Conservation (phyloP, 2,888 invertebrate species). For the Cancer borealis region DNA sequence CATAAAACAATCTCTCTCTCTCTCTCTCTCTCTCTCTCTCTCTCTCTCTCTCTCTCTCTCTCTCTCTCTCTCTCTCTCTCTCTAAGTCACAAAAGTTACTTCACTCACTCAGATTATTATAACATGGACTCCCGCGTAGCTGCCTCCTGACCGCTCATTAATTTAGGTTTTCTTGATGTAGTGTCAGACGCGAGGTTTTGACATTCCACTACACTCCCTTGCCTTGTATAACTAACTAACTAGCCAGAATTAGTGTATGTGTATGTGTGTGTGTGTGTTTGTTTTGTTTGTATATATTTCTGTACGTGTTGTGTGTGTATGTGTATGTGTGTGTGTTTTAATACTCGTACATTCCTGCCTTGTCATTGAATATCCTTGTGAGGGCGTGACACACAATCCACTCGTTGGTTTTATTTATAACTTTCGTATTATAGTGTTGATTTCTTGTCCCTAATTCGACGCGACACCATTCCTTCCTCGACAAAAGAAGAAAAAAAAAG, state of each 20-base stretch:
- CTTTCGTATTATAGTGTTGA: background rate
- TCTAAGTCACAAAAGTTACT: background rate
- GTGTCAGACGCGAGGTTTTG: background rate
- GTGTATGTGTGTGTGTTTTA: constrained; percentile 35
- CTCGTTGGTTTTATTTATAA: background rate
- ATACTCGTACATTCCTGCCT: constrained; percentile 13
- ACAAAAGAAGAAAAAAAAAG: background rate
- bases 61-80: background rate
- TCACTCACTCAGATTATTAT: background rate
- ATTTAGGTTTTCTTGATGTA: background rate
- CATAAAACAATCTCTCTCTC: constrained; percentile 22
- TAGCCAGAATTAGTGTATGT: background rate
- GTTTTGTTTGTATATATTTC: background rate
- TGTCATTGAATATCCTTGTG: background rate
- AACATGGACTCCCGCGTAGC: background rate
- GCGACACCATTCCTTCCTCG: background rate
- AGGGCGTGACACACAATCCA: constrained; percentile 23
- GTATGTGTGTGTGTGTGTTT: background rate
- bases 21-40: constrained; percentile 35
- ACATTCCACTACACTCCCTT: background rate
- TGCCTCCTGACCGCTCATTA: constrained; percentile 18
- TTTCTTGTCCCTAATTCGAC: background rate
- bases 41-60: constrained; percentile 30
- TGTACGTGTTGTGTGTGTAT: constrained; percentile 34
- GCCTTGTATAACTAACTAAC: background rate